A percentile compares a stretch with the other conserved stretches of the same genome.
Evolutionary conservation across 2,888 invertebrate species (phyloP).

Genomic region (Ormia ochracea): DNA sequence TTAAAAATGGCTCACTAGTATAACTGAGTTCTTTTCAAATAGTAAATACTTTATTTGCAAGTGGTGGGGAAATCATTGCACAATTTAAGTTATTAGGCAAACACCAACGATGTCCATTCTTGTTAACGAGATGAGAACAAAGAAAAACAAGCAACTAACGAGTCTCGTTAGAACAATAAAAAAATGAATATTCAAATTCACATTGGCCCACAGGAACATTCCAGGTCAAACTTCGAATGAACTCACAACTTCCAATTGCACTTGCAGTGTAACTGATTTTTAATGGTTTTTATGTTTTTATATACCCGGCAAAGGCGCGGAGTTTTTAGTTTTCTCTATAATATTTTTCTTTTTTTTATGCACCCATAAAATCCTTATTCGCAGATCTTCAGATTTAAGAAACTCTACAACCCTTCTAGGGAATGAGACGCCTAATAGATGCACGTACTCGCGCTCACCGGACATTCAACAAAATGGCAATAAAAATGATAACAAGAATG

Average conservation of each 20-base stretch:
- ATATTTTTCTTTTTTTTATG: too few relatives aligned
- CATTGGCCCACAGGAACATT: too few relatives aligned
- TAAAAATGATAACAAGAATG: constrained; percentile 43
- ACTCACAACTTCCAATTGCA: not conserved
- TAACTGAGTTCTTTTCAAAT: not conserved
- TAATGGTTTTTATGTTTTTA: not conserved
- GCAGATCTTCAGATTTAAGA: too few relatives aligned
- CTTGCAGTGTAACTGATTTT: not conserved
- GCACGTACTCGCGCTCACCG: too few relatives aligned
- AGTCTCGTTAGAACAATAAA: not conserved
- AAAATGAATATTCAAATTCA: constrained; percentile 25
- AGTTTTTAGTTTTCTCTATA: too few relatives aligned
- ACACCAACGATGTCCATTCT: constrained; percentile 3
- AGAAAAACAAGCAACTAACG: constrained; percentile 1
- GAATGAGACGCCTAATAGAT: too few relatives aligned
- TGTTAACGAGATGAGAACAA: constrained; percentile 9
- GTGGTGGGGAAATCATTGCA: not conserved
- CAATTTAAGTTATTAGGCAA: constrained; percentile 10
- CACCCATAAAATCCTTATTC: too few relatives aligned
- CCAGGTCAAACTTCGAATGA: too few relatives aligned
- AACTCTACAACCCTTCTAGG: too few relatives aligned
- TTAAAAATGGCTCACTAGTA: not conserved
- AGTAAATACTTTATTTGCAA: not conserved
- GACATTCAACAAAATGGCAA: not conserved
- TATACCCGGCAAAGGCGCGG: not conserved